Conservation (phyloP, 2,113 vertebrate species). For the Pterocles burchelli region DNA sequence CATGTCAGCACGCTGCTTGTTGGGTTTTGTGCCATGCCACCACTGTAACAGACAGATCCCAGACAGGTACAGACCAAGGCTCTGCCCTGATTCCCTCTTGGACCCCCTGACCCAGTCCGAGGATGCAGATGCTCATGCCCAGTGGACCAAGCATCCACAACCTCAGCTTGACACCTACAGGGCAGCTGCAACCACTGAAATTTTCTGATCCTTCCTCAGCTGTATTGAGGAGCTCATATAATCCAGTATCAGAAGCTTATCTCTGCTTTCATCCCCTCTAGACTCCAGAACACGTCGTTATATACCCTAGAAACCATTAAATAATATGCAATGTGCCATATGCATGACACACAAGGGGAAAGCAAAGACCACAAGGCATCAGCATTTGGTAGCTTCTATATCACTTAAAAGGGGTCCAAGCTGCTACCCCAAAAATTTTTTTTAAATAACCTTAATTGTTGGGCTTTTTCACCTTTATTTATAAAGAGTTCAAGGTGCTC, state of each 20-base stretch:
- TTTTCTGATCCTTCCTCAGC: background rate
- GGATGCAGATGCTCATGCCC: background rate
- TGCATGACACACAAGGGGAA: accelerated
- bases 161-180: background rate
- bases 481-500: background rate
- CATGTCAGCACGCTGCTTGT: background rate
- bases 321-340: background rate
- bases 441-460: background rate
- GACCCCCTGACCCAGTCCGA: background rate
- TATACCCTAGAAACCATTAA: background rate
- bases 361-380: background rate
- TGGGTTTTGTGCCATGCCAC: background rate
- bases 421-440: background rate
- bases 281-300: background rate
- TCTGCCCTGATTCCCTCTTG: background rate
- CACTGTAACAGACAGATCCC: background rate
- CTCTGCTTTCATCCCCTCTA: background rate
- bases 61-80: background rate
- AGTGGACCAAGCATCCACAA: background rate
- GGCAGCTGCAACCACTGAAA: background rate
- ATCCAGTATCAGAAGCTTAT: accelerated
- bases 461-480: background rate
- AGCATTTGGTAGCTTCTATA: background rate
- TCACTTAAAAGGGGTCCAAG: background rate
- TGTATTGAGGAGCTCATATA: background rate